These are phyloP conservation scores for Melanerpes aurifrons DNA, from an alignment of 2,113 vertebrate species.

Conservation along the genomic window DNA sequence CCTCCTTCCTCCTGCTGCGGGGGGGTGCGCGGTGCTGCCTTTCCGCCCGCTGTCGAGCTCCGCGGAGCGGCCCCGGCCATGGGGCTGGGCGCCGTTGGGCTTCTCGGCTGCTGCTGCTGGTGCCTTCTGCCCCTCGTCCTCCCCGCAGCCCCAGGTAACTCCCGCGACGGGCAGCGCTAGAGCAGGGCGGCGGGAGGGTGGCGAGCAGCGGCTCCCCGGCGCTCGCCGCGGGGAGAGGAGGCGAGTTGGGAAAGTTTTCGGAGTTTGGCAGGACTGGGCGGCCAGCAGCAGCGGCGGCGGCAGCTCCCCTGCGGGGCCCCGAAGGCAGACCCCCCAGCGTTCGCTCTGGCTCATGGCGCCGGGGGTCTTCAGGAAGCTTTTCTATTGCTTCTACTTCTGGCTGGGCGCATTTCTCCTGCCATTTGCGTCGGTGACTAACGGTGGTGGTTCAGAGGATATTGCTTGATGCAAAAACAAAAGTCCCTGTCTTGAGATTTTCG, in stretches of 20 bases:
- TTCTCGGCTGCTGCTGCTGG: constrained; percentile 68
- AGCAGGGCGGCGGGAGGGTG: not conserved
- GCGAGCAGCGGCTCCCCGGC: not conserved
- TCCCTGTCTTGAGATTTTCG: not conserved
- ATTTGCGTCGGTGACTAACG: accelerated
- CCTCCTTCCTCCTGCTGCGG: not conserved
- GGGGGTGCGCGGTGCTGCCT: not conserved
- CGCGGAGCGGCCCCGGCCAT: not conserved
- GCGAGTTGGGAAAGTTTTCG: not conserved
- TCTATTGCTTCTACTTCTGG: accelerated
- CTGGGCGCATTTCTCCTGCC: accelerated
- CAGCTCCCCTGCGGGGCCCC: not conserved
- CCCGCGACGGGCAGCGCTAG: not conserved
- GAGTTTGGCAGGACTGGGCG: not conserved
- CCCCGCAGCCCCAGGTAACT: constrained; percentile 77
- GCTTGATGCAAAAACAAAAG: not conserved
- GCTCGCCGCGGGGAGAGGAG: not conserved
- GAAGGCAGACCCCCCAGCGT: not conserved
- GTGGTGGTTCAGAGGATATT: accelerated
- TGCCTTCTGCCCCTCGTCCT: constrained; percentile 53
- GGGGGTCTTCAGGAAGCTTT: accelerated
- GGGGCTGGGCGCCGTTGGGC: constrained; percentile 10
- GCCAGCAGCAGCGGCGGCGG: not conserved
- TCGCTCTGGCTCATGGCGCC: accelerated
- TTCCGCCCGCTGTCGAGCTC: not conserved